Percentiles rank a stretch among this genome's conserved stretches.
Conservation (phyloP, 2,888 invertebrate species). For the Rutpela maculata region DNA sequence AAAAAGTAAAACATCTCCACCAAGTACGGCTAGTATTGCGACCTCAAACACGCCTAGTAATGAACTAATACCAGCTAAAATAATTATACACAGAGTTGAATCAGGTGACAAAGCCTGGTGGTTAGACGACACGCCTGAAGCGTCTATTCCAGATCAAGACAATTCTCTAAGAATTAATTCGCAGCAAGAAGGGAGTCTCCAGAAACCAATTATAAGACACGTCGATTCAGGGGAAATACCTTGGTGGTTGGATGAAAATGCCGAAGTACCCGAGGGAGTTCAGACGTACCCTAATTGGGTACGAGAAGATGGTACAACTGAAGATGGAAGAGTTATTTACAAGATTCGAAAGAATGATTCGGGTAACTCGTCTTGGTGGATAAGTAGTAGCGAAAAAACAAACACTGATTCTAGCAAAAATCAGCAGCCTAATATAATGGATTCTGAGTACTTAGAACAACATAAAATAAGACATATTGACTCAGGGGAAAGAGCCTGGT, state of each 20-base stretch:
- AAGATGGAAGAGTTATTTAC: constrained; percentile 53
- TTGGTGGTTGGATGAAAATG: constrained; percentile 84
- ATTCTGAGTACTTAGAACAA: constrained; percentile 76
- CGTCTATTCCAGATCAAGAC: not conserved
- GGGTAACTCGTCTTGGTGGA: constrained; percentile 62
- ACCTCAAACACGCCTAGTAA: constrained; percentile 40
- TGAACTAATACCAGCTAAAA: constrained; percentile 73
- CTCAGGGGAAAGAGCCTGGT: constrained; percentile 84
- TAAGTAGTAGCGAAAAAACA: constrained; percentile 61
- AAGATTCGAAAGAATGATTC: constrained; percentile 61
- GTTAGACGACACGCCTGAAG: constrained; percentile 64
- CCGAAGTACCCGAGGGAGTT: constrained; percentile 81
- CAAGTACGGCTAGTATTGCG: constrained; percentile 27
- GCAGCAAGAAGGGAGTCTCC: constrained; percentile 5
- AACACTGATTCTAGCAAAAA: constrained; percentile 49
- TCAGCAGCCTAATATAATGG: constrained; percentile 70
- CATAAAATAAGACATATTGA: constrained; percentile 80
- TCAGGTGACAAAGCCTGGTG: constrained; percentile 82
- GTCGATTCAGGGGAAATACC: constrained; percentile 77
- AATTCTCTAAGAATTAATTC: constrained; percentile 41
- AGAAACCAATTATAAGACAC: constrained; percentile 53
- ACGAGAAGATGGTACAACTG: constrained; percentile 60
- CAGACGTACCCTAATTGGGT: constrained; percentile 69
- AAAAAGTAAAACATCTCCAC: constrained; percentile 35
- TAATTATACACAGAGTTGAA: constrained; percentile 73